Conservation (phyloP, 1,140 invertebrate genomes). For the Ruditapes philippinarum region DNA sequence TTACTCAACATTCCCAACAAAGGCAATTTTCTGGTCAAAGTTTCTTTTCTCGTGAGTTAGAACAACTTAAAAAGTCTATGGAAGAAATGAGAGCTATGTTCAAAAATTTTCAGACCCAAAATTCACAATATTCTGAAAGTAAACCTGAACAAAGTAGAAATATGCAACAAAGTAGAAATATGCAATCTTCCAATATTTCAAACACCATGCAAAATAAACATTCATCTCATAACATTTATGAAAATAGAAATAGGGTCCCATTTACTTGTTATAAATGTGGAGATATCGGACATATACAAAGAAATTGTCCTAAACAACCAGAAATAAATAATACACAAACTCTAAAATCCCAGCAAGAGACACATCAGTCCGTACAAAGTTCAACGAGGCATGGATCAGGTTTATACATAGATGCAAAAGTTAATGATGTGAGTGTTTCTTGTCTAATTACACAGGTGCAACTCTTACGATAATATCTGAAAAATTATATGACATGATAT, state of each 20-base stretch:
- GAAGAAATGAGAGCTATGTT: constrained; percentile 4
- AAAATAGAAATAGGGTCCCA: background rate
- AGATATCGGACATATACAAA: background rate
- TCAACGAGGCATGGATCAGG: background rate
- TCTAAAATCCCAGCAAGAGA: background rate
- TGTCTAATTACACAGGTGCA: background rate
- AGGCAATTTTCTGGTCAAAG: background rate
- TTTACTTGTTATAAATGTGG: background rate
- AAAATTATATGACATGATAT: background rate
- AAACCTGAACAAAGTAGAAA: background rate
- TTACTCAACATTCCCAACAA: too few species aligned
- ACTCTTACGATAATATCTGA: background rate
- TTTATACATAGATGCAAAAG: background rate
- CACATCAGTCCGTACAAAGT: background rate
- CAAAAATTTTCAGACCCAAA: background rate
- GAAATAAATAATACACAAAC: background rate
- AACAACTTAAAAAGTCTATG: background rate
- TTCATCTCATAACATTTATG: too few species aligned
- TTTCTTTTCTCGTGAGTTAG: background rate
- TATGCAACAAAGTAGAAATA: background rate
- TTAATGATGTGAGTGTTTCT: background rate
- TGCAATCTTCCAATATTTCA: too few species aligned
- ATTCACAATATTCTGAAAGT: background rate
- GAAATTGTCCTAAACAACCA: background rate
- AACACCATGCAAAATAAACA: background rate